Evolutionary conservation across 2,113 vertebrate genomes (phyloP).

Genomic region (Podarcis raffonei): DNA sequence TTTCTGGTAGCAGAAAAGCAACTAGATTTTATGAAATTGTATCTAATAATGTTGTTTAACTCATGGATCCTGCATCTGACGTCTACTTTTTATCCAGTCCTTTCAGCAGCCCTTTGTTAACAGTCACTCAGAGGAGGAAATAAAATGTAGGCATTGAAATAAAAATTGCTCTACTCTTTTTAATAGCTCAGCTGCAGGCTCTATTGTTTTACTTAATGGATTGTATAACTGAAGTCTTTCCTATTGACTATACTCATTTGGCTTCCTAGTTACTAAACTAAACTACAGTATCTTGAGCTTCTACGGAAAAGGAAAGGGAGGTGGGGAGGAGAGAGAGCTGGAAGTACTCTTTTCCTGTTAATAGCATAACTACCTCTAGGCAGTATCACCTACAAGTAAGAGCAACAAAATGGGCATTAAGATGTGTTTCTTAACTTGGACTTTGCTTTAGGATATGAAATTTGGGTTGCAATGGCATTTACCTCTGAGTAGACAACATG

Average conservation of each 20-base stretch:
- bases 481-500: background rate
- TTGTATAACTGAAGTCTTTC: constrained; percentile 87
- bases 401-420: background rate
- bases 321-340: constrained; percentile 41
- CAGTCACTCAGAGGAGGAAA: constrained; percentile 88
- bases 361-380: constrained; percentile 47
- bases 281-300: constrained; percentile 76
- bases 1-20: constrained; percentile 89
- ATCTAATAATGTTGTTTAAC: constrained; percentile 91
- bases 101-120: constrained; percentile 87
- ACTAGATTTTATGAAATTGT: constrained; percentile 90
- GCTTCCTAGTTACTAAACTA: constrained; percentile 81
- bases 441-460: constrained; percentile 1
- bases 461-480: background rate
- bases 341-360: constrained; percentile 45
- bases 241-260: constrained; percentile 85
- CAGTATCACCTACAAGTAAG: constrained; percentile 6
- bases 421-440: background rate
- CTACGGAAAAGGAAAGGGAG: constrained; percentile 63
- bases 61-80: constrained; percentile 88
- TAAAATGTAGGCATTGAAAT: constrained; percentile 89
- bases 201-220: constrained; percentile 88
- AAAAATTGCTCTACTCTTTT: constrained; percentile 88
- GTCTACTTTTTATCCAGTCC: constrained; percentile 88
- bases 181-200: constrained; percentile 90